phyloP scores from a whole-genome alignment of 2,797 vertebrate genomes.

The Ctenopoma multispine region DNA sequence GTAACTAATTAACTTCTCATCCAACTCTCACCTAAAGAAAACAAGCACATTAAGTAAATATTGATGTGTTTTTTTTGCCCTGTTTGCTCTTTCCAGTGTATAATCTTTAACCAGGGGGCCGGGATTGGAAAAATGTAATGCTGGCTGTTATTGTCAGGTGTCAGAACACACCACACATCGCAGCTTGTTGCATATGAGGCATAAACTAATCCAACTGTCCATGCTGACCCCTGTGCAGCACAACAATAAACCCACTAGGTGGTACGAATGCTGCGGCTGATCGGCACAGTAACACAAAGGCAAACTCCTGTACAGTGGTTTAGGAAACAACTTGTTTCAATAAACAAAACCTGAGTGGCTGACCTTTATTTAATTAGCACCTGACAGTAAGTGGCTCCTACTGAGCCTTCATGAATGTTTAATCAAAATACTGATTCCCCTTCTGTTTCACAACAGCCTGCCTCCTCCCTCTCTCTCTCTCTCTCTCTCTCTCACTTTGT shows the following conservation, averaged over 20 bases:
- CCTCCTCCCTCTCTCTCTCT: slow-evolving; percentile 6
- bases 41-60: not conserved
- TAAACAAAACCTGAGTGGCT: slow-evolving; percentile 68
- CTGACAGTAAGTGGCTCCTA: slow-evolving; percentile 66
- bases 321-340: slow-evolving; percentile 67
- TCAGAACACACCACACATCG: no score
- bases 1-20: not conserved
- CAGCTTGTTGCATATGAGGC: not conserved
- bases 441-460: slow-evolving; percentile 57
- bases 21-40: not conserved
- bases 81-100: not conserved
- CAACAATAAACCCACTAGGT: not conserved
- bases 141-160: no score
- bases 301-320: slow-evolving; percentile 34
- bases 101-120: not conserved
- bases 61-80: not conserved
- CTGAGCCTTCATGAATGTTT: slow-evolving; percentile 77
- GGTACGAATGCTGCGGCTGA: not conserved
- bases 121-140: no score
- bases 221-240: not conserved
- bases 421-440: slow-evolving; percentile 66
- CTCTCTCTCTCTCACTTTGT: not conserved
- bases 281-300: slow-evolving; percentile 6
- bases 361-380: slow-evolving; percentile 80
- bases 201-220: not conserved